phyloP scores from a whole-genome alignment of 2,797 vertebrate species.

The Coregonus ussuriensis region DNA sequence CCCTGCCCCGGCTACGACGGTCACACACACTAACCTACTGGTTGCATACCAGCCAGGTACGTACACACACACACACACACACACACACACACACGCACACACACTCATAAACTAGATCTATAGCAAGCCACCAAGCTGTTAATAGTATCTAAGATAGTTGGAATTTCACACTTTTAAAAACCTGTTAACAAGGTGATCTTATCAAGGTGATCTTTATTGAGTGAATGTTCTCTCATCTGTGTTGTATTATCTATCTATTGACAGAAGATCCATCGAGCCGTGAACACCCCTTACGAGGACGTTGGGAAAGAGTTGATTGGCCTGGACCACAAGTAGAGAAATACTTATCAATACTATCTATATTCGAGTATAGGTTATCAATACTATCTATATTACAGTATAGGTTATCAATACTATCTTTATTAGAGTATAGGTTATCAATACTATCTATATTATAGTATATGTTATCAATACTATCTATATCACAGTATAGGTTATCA shows the following conservation, averaged over 20 bases:
- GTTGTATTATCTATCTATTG: constrained; percentile 9
- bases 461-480: background rate
- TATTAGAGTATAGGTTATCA: background rate
- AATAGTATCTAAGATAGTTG: background rate
- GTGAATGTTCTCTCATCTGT: background rate
- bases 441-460: background rate
- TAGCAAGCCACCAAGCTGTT: background rate
- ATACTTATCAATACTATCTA: constrained; percentile 14
- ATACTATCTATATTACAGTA: background rate
- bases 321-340: constrained; percentile 78
- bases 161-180: too few species aligned
- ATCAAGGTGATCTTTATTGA: background rate
- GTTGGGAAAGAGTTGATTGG: constrained; percentile 70
- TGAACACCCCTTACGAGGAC: constrained; percentile 80
- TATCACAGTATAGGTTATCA: background rate
- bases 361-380: too few species aligned
- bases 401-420: background rate
- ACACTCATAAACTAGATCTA: too few species aligned
- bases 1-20: constrained; percentile 84
- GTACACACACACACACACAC: constrained; percentile 16
- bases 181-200: too few species aligned
- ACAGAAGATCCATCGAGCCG: constrained; percentile 91
- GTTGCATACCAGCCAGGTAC: constrained; percentile 94
- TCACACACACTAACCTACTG: constrained; percentile 87
- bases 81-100: constrained; percentile 4